A percentile compares a stretch with the other conserved stretches of the same genome.
Conservation (phyloP, 2,113 vertebrate species). For the Phrynosoma platyrhinos region DNA sequence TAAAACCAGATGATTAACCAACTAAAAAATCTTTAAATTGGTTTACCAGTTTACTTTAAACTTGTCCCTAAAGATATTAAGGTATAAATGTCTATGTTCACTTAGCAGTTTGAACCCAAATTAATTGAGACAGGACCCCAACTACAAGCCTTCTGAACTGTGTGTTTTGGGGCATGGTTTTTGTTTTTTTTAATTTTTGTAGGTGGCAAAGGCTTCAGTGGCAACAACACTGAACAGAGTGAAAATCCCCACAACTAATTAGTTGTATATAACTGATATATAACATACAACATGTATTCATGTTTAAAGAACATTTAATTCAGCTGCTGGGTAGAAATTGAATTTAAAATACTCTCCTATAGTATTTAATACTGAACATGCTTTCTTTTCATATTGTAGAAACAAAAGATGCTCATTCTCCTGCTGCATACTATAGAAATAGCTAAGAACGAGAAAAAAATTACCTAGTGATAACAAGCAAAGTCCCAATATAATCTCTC, state of each 20-base stretch:
- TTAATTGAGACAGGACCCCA: background rate
- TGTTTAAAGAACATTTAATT: slow-evolving; percentile 60
- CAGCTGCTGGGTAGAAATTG: slow-evolving; percentile 58
- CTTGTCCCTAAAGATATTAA: background rate
- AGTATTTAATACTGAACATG: slow-evolving; percentile 50
- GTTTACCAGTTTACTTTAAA: background rate
- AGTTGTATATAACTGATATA: slow-evolving; percentile 33
- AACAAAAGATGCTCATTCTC: slow-evolving; percentile 72
- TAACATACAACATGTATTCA: slow-evolving; percentile 56
- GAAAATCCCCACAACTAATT: slow-evolving; percentile 40
- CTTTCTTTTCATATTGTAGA: slow-evolving; percentile 60
- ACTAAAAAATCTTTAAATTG: background rate
- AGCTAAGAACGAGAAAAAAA: slow-evolving; percentile 86
- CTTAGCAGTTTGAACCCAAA: background rate
- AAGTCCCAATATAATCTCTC: slow-evolving; percentile 98
- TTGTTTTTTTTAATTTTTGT: background rate
- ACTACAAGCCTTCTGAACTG: background rate
- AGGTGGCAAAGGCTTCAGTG: background rate
- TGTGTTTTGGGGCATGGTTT: background rate
- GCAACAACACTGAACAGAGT: slow-evolving; percentile 32
- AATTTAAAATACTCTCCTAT: slow-evolving; percentile 64
- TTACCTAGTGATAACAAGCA: slow-evolving; percentile 97
- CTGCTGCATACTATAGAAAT: slow-evolving; percentile 78
- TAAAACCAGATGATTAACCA: background rate
- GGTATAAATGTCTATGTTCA: background rate